These are phyloP conservation scores for Nerophis ophidion DNA, from an alignment of 2,113 vertebrate species.

Conservation along the genomic window DNA sequence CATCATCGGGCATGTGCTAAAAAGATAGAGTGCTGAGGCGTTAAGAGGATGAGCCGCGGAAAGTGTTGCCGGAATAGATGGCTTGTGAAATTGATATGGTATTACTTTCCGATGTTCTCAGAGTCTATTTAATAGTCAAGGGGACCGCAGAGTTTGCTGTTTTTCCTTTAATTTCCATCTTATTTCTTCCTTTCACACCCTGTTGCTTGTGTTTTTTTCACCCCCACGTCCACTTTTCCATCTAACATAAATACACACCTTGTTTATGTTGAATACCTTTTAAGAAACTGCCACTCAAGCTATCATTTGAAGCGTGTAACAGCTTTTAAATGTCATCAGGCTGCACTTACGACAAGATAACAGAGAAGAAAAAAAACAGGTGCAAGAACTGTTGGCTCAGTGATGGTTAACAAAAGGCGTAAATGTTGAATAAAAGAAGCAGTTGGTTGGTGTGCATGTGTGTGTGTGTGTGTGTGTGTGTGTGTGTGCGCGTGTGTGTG, in stretches of 20 bases:
- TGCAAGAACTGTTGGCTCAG: background rate
- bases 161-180: slow-evolving; percentile 57
- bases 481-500: background rate
- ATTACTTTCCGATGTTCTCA: slow-evolving; percentile 56
- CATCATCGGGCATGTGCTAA: slow-evolving; percentile 58
- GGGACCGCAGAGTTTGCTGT: slow-evolving; percentile 46
- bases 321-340: slow-evolving; percentile 37
- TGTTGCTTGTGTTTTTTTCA: slow-evolving; percentile 9
- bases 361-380: fast-evolving
- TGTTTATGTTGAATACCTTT: slow-evolving; percentile 28
- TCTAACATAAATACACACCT: slow-evolving; percentile 20
- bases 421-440: background rate
- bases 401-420: background rate
- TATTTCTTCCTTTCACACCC: slow-evolving; percentile 37
- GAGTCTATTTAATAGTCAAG: slow-evolving; percentile 56
- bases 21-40: slow-evolving; percentile 53
- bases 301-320: slow-evolving; percentile 32
- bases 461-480: slow-evolving; percentile 1
- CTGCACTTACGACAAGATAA: slow-evolving; percentile 9
- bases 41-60: slow-evolving; percentile 58
- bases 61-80: slow-evolving; percentile 62
- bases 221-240: background rate
- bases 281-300: slow-evolving; percentile 31
- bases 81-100: slow-evolving; percentile 63
- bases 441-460: background rate